phyloP scores from a whole-genome alignment of 2,888 invertebrate species.

The Pinctada fucata region DNA sequence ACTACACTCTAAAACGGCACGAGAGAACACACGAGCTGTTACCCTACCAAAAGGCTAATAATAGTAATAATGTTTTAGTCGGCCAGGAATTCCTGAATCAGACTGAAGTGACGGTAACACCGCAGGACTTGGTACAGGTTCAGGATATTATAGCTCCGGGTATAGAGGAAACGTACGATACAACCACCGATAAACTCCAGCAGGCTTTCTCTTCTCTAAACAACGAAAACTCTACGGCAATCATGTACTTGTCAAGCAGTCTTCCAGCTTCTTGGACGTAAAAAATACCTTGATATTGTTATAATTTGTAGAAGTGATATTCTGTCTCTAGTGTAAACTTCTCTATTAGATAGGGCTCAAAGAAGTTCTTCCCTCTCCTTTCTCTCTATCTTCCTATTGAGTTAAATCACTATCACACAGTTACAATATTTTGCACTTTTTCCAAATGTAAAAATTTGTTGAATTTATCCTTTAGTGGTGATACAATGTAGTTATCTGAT shows the following conservation, averaged over 20 bases:
- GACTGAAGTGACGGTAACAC: not conserved
- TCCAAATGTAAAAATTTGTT: too few species aligned
- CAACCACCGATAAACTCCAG: slow-evolving; percentile 27
- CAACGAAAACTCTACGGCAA: slow-evolving; percentile 33
- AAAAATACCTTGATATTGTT: not conserved
- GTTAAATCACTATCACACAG: too few species aligned
- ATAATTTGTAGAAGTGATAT: not conserved
- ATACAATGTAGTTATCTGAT: too few species aligned
- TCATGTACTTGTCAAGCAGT: slow-evolving; percentile 31
- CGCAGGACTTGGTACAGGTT: slow-evolving; percentile 24
- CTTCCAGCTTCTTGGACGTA: slow-evolving; percentile 16
- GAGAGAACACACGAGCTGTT: slow-evolving; percentile 67
- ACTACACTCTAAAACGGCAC: slow-evolving; percentile 76
- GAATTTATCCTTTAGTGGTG: too few species aligned
- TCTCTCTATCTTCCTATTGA: too few species aligned
- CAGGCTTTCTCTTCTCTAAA: slow-evolving; percentile 21
- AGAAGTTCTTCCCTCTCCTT: too few species aligned
- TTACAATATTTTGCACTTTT: too few species aligned
- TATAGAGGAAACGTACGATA: slow-evolving; percentile 27
- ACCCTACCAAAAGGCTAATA: not conserved
- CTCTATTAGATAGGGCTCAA: too few species aligned
- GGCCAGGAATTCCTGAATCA: slow-evolving; percentile 16
- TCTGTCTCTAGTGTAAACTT: too few species aligned
- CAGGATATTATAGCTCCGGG: slow-evolving; percentile 32
- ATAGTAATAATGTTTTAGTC: not conserved